Percentiles rank a stretch among this genome's conserved stretches.
These are phyloP conservation scores for Ylistrum balloti DNA, from an alignment of 1,140 invertebrate genomes.

Conservation along the genomic window DNA sequence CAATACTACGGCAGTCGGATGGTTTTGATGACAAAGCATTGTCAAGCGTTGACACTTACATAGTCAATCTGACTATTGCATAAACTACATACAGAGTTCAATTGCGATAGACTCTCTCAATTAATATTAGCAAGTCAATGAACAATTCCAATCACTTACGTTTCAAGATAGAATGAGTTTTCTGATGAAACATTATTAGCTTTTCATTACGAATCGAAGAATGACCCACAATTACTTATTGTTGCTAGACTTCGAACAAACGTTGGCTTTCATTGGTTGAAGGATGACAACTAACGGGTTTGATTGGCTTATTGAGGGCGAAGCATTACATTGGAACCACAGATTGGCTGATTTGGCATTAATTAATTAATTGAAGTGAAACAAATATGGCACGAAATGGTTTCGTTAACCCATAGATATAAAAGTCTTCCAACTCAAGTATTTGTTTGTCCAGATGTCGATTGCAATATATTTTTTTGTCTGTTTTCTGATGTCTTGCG, in stretches of 20 bases:
- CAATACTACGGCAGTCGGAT: neutral
- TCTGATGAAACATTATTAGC: neutral
- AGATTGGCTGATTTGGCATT: too few species aligned
- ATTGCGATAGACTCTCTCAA: neutral
- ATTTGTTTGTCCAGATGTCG: too few species aligned
- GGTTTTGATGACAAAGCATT: conserved; percentile 6
- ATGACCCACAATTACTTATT: neutral
- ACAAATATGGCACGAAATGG: too few species aligned
- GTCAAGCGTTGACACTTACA: neutral
- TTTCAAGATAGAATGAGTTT: neutral
- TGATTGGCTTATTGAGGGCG: neutral
- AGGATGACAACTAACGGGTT: neutral
- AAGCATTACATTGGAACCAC: too few species aligned
- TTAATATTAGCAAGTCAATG: conserved; percentile 28
- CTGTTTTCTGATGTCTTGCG: too few species aligned
- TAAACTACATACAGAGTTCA: neutral
- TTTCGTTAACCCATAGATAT: too few species aligned
- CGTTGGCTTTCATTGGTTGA: too few species aligned
- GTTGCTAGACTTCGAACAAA: neutral
- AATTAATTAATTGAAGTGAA: too few species aligned
- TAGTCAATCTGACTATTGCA: neutral
- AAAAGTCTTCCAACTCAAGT: too few species aligned
- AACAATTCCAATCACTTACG: neutral
- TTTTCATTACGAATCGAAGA: neutral
- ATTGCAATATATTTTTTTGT: too few species aligned